Evolutionary conservation across 2,888 invertebrate species (phyloP).

Genomic region (Lithosia quadra): DNA sequence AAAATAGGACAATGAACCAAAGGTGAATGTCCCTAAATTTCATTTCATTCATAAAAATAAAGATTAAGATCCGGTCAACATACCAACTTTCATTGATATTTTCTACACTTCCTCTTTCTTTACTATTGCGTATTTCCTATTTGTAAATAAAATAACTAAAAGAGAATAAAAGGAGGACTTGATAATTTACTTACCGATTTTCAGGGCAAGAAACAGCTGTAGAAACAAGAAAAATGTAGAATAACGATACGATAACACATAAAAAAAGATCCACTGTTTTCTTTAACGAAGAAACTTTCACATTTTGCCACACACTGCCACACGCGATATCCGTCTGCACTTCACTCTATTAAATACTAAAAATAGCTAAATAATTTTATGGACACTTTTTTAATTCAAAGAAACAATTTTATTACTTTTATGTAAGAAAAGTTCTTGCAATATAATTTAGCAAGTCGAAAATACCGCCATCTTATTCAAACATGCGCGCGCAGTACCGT

Average conservation of each 20-base stretch:
- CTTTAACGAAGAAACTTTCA: constrained; percentile 72
- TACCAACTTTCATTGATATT: background rate
- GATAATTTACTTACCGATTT: constrained; percentile 41
- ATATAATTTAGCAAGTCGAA: constrained; percentile 54
- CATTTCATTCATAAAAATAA: background rate
- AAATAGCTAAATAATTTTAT: constrained; percentile 27
- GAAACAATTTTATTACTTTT: constrained; percentile 20
- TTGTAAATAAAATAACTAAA: background rate
- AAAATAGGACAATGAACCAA: background rate
- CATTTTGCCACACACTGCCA: constrained; percentile 68
- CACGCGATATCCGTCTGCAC: constrained; percentile 50
- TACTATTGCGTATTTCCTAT: background rate
- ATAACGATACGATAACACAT: constrained; percentile 46
- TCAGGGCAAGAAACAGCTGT: constrained; percentile 47
- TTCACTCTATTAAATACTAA: constrained; percentile 25
- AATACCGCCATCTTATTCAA: constrained; percentile 60
- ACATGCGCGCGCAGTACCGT: constrained; percentile 69
- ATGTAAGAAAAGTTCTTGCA: constrained; percentile 44
- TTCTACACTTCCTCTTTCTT: background rate
- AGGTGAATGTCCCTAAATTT: background rate
- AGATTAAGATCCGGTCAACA: background rate
- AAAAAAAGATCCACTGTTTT: constrained; percentile 57
- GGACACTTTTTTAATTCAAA: constrained; percentile 28
- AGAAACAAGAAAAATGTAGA: constrained; percentile 50
- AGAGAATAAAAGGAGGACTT: background rate